Evolutionary conservation across 2,888 invertebrate species (phyloP).

Genomic region (Lasius platythorax): DNA sequence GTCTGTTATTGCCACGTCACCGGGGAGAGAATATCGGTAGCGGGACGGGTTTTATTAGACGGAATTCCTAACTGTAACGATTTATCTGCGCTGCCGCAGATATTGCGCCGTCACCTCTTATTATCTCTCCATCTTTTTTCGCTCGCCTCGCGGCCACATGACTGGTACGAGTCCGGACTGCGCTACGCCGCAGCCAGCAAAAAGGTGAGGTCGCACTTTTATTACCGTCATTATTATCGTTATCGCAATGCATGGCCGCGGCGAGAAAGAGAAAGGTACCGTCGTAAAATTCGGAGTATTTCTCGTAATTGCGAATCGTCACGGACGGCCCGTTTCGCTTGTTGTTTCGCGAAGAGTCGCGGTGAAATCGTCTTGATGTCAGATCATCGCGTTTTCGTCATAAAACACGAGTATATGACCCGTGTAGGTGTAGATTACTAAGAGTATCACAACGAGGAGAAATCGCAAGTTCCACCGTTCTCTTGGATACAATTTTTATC

Average conservation of each 20-base stretch:
- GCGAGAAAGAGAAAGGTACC: conserved; percentile 37
- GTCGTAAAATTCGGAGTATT: conserved; percentile 61
- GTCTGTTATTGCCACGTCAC: conserved; percentile 67
- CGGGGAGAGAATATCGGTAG: conserved; percentile 63
- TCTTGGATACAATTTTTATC: background rate
- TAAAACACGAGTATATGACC: conserved; percentile 8
- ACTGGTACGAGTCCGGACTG: background rate
- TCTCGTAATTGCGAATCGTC: conserved; percentile 59
- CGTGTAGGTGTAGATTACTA: background rate
- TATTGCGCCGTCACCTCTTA: conserved; percentile 59
- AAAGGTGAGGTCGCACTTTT: conserved; percentile 69
- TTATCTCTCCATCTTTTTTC: conserved; percentile 60
- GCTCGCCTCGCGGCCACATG: conserved; percentile 11
- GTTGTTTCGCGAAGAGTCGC: conserved; percentile 1
- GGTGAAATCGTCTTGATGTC: conserved; percentile 11
- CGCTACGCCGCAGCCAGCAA: conserved; percentile 23
- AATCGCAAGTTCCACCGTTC: background rate
- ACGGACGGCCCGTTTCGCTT: conserved; percentile 46
- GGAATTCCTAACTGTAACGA: conserved; percentile 76
- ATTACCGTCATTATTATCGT: conserved; percentile 73
- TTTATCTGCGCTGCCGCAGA: conserved; percentile 58
- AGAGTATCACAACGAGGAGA: conserved; percentile 7
- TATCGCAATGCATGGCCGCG: conserved; percentile 55
- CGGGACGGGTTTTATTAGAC: conserved; percentile 70
- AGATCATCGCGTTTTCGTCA: conserved; percentile 16